Percentiles rank a stretch among this genome's conserved stretches.
These are phyloP conservation scores for Perodicticus potto DNA, from an alignment of 2,797 vertebrate genomes.

Conservation along the genomic window DNA sequence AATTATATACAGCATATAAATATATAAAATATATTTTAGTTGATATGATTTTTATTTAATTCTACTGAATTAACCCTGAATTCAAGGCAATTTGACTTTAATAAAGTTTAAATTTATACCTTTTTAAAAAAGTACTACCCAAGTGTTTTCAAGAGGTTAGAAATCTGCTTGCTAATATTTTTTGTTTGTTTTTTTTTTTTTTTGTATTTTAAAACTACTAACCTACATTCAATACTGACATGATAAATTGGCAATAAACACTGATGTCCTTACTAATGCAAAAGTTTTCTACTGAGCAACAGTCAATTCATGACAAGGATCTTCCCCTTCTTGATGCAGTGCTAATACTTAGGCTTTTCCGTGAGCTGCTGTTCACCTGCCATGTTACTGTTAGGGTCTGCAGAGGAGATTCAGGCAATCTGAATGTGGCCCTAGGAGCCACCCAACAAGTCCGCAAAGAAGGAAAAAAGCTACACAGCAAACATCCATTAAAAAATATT, in stretches of 20 bases:
- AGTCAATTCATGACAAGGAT: fast-evolving
- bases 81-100: not conserved
- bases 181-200: not conserved
- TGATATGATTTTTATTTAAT: not conserved
- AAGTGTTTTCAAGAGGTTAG: not conserved
- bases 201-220: not conserved
- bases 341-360: not conserved
- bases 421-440: not conserved
- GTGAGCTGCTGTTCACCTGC: not conserved
- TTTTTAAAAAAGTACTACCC: not conserved
- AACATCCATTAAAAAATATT: not conserved
- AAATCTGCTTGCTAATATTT: not conserved
- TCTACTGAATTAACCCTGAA: slow-evolving; percentile 23
- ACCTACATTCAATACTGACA: not conserved
- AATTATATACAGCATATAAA: not conserved
- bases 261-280: not conserved
- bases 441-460: too few species aligned
- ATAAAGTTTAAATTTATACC: not conserved
- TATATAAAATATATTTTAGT: not conserved
- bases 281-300: not conserved
- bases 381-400: fast-evolving
- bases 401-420: too few species aligned
- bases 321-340: not conserved
- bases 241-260: not conserved
- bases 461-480: not conserved